Evolutionary conservation across 1,140 invertebrate genomes (phyloP), one percentile per base, ranked within the genome.

Genomic region (Metopolophium dirhodum): DNA sequence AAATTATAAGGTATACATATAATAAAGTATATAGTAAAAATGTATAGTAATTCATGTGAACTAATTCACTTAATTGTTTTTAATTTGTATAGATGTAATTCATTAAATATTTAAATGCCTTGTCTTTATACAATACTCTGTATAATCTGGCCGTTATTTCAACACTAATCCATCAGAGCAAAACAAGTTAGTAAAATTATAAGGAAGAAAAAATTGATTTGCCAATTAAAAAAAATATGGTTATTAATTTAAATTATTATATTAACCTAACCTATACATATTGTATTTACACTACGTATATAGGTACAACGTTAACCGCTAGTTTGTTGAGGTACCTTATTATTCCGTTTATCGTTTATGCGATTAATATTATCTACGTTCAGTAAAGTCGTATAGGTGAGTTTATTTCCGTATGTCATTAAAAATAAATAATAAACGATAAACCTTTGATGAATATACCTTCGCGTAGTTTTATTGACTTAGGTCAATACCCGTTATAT

Each of bases 391-490:
- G 30, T n/a, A n/a, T 11, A 45, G 37, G 35, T 87, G 14, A 87
- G 30, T 87, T 88, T 51, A 7, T 87, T 88, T 51, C 18, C 18
- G 30, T 88, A 88, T 51, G 47, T 11, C 85, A 86, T 86, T 30
- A 47, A 47, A 30, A 86, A 49, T 23, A 47, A 86, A 86, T 30
- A 47, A 47, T n/a, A 86, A 49, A 86, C 26, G 26, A 45, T 86
- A 45, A 85, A n/a, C 61, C 30, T 77, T 77, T 35, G 30, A 77
- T 77, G 61, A n/a, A 77, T 77, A 68, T 68, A 85, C 83, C 30
- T 86, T 88, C 47, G 2, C 18, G 47, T 88, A 88, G 47, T 51
- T 88, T 51, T 88, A 51, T 88, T 88, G 86, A 88, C 86, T 88
- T 88, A 88, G 86, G 86, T 88, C 86, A 88, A n/a, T 88, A 35